Percentiles rank a stretch among this genome's conserved stretches.
Conservation (phyloP, 1,140 invertebrate species). For the Drosophila nigrodunni region DNA sequence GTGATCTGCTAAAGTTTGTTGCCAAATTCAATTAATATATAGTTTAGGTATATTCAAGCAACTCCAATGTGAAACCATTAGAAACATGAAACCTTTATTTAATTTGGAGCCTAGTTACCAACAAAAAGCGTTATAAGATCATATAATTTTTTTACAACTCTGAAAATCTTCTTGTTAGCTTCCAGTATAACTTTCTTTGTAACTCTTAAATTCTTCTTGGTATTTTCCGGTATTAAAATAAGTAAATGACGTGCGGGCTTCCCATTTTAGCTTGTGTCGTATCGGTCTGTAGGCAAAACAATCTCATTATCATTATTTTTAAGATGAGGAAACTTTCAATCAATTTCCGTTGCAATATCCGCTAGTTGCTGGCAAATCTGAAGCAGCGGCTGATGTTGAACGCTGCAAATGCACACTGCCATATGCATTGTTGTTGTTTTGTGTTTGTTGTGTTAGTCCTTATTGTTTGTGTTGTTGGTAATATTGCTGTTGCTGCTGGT, state of each 20-base stretch:
- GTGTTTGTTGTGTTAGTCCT: background rate
- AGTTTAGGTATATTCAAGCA: too few species aligned
- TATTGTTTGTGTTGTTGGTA: constrained; percentile 11
- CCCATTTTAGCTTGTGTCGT: constrained; percentile 36
- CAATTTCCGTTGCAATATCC: constrained; percentile 79
- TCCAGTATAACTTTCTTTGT: too few species aligned
- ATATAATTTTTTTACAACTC: too few species aligned
- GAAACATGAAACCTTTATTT: too few species aligned
- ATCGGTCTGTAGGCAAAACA: constrained; percentile 53
- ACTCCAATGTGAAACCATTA: too few species aligned
- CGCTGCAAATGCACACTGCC: constrained; percentile 36
- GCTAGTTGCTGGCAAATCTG: constrained; percentile 56
- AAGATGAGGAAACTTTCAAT: constrained; percentile 75
- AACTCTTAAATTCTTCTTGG: too few species aligned
- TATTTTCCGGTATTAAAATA: background rate
- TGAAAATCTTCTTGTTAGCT: too few species aligned
- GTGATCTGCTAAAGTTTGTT: constrained; percentile 16
- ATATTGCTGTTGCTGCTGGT: constrained; percentile 33
- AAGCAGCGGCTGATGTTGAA: constrained; percentile 47
- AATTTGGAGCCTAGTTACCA: too few species aligned
- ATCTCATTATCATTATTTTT: constrained; percentile 80
- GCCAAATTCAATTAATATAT: background rate
- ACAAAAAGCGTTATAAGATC: too few species aligned
- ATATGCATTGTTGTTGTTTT: constrained; percentile 15
- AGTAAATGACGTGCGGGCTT: constrained; percentile 22